Conservation (phyloP, 1,140 invertebrate genomes). For the Conus ventricosus region DNA sequence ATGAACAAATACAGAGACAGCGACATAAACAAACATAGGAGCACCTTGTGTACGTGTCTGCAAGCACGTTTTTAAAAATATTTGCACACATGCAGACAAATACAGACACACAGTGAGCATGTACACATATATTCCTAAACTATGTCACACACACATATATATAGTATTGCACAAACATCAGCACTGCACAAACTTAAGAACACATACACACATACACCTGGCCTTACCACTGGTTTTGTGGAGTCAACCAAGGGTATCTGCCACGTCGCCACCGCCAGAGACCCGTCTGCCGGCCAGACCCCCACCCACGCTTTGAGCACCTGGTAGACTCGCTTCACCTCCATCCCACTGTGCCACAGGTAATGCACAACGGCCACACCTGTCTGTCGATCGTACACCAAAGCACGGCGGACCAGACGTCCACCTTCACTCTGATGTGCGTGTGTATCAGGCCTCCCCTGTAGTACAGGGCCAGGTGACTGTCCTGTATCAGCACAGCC, state of each 20-base stretch:
- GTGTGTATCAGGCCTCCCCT: slow-evolving; percentile 17
- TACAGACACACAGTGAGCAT: too few relatives aligned
- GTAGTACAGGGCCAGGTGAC: slow-evolving; percentile 39
- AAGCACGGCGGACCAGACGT: slow-evolving; percentile 44
- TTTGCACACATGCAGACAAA: too few relatives aligned
- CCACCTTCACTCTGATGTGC: slow-evolving; percentile 20
- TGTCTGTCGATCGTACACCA: slow-evolving; percentile 45
- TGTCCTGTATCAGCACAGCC: slow-evolving; percentile 44
- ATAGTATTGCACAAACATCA: too few relatives aligned
- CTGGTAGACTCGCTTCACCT: slow-evolving; percentile 24
- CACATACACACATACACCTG: neutral
- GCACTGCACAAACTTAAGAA: neutral
- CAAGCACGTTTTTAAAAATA: too few relatives aligned
- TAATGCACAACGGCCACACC: slow-evolving; percentile 48
- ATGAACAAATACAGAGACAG: too few relatives aligned
- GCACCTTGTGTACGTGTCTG: too few relatives aligned
- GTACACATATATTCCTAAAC: too few relatives aligned
- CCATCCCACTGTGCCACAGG: slow-evolving; percentile 12
- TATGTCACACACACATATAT: too few relatives aligned
- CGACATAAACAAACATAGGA: too few relatives aligned
- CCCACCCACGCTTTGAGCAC: slow-evolving; percentile 35
- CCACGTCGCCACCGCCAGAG: slow-evolving; percentile 50
- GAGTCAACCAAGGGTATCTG: slow-evolving; percentile 31
- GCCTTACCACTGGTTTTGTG: slow-evolving; percentile 32
- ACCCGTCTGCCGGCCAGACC: slow-evolving; percentile 39